A percentile compares a stretch with the other conserved stretches of the same genome.
Evolutionary conservation across 2,888 invertebrate genomes (phyloP).

Genomic region (Drosophila eohydei): DNA sequence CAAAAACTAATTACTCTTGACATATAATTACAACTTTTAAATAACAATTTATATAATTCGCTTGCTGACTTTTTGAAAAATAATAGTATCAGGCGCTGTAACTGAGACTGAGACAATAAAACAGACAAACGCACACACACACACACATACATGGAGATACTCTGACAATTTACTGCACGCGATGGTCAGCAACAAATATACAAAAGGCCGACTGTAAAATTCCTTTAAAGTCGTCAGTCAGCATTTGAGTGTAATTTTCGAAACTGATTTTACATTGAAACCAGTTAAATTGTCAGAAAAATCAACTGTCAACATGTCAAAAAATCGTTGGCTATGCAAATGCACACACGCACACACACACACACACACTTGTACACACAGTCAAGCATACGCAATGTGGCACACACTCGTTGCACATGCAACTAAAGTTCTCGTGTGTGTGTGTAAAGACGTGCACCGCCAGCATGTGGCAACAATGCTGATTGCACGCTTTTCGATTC

Average conservation of each 20-base stretch:
- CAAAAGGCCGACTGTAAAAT: conserved; percentile 65
- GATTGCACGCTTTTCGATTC: conserved; percentile 61
- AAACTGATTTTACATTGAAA: conserved; percentile 84
- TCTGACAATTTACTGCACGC: conserved; percentile 78
- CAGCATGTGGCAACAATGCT: conserved; percentile 61
- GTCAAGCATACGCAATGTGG: conserved; percentile 44
- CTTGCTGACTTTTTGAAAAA: conserved; percentile 70
- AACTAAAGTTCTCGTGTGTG: conserved; percentile 12
- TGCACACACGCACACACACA: conserved; percentile 46
- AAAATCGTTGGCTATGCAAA: conserved; percentile 82
- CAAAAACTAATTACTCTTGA: conserved; percentile 72
- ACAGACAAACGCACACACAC: conserved; percentile 12
- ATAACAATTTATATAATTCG: conserved; percentile 78
- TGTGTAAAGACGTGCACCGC: conserved; percentile 54
- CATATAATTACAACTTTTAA: conserved; percentile 76
- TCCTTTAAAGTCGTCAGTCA: conserved; percentile 81
- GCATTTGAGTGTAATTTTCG: conserved; percentile 80
- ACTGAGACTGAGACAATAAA: conserved; percentile 37
- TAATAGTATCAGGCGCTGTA: conserved; percentile 60
- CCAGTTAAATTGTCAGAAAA: conserved; percentile 85
- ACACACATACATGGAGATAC: neutral
- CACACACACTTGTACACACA: neutral
- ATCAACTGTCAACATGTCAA: conserved; percentile 84
- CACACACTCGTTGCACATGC: conserved; percentile 18
- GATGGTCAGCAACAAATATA: conserved; percentile 65